phyloP scores from a whole-genome alignment of 1,140 invertebrate genomes.

The Carcinoscorpius rotundicauda region DNA sequence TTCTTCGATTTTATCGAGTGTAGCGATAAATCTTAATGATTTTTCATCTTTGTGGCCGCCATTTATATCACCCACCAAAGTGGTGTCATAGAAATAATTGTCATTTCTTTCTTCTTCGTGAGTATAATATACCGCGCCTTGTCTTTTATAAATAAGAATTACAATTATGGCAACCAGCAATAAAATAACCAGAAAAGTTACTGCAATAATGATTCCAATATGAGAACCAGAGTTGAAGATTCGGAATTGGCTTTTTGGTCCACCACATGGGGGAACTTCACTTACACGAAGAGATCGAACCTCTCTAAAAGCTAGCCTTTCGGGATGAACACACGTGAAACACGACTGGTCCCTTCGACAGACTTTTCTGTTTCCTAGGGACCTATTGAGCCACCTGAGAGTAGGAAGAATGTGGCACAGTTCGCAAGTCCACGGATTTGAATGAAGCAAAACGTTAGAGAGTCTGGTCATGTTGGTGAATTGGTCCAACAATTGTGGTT shows the following conservation, averaged over 20 bases:
- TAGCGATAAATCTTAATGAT: background rate
- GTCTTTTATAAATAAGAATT: conserved; percentile 38
- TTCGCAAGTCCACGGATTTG: conserved; percentile 6
- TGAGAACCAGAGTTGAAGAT: conserved; percentile 12
- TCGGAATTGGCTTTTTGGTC: background rate
- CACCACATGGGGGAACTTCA: background rate
- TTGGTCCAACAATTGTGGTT: background rate
- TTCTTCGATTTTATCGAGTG: conserved; percentile 2
- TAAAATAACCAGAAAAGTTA: conserved; percentile 28
- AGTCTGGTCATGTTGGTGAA: conserved; percentile 1
- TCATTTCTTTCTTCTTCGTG: conserved; percentile 44
- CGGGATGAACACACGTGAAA: background rate
- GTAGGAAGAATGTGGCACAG: background rate
- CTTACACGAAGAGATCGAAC: background rate
- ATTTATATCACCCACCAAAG: background rate
- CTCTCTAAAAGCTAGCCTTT: background rate
- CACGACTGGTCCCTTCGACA: background rate
- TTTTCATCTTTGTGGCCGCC: background rate
- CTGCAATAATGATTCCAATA: conserved; percentile 28
- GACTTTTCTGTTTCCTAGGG: background rate
- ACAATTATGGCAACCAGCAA: conserved; percentile 27
- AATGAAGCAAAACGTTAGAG: background rate
- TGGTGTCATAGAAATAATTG: background rate
- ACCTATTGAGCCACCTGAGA: background rate
- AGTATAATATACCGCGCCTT: conserved; percentile 54